These are phyloP conservation scores for Hippocampus abdominalis DNA, from an alignment of 2,113 vertebrate species.

Conservation along the genomic window DNA sequence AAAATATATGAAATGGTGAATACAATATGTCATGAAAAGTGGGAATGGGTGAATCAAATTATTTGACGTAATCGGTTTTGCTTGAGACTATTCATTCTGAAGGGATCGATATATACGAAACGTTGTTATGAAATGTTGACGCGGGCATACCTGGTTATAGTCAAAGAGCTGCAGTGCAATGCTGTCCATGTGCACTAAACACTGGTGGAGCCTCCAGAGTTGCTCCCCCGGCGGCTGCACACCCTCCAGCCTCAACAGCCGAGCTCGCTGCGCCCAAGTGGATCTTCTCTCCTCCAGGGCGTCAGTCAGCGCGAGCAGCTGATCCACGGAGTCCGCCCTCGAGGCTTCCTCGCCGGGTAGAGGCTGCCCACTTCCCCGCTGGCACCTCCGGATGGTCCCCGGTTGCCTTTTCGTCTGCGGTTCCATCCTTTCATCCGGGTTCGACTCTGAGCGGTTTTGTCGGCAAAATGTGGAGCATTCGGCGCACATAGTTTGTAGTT, in stretches of 20 bases:
- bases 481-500: conserved; percentile 29
- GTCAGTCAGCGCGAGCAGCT: conserved; percentile 43
- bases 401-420: conserved; percentile 18
- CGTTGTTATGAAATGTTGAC: too few relatives aligned
- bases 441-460: neutral
- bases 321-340: conserved; percentile 39
- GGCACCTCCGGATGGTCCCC: conserved; percentile 32
- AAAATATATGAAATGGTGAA: neutral
- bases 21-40: neutral
- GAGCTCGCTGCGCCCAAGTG: conserved; percentile 51
- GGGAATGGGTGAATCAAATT: too few relatives aligned
- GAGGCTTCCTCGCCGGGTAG: conserved; percentile 16
- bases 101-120: neutral
- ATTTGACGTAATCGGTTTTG: neutral
- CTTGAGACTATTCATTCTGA: neutral
- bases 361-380: conserved; percentile 49
- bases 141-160: conserved; percentile 64
- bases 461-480: conserved; percentile 5
- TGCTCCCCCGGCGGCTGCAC: conserved; percentile 58
- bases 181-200: conserved; percentile 70
- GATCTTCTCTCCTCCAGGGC: conserved; percentile 47
- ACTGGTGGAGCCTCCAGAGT: conserved; percentile 61
- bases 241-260: conserved; percentile 66
- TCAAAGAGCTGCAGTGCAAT: conserved; percentile 64
- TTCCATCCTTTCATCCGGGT: conserved; percentile 29